Base-by-base conservation (phyloP, 2,797 vertebrate genomes). In the Pteropus rufus region DNA sequence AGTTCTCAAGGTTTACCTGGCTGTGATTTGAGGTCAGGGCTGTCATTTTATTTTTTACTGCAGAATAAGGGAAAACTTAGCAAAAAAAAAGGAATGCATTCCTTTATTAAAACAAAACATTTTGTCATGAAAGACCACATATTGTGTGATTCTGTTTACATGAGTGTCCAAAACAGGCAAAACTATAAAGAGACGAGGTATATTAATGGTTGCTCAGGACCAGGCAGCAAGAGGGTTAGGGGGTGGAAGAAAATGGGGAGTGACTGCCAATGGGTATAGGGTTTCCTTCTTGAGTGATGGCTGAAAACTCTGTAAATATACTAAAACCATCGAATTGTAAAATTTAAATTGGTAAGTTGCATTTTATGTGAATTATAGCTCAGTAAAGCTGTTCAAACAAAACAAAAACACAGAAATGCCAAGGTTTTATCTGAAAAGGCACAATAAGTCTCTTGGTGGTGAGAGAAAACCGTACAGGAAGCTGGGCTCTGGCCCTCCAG, bases 341-440 rank as follows among this genome's bases (percentile, higher is more conserved):
- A 26, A 36, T 73, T 94, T 89, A 79, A 79, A 29, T 26, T 56
- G 52, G 80, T 52, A 18, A 62, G 21, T 89, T 26, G 5, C 72
- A 69, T 88, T 93, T 76, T 76, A 44, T 54, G 29, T 72, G 39
- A 75, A 76, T 67, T 67, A 26, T 15, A 52, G 54, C 65, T 94
- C 54, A 77, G 65, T 60, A 82, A 82, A 89, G 41, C 62, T 89
- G 19, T 80, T 81, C 31, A 83, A 67, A 91, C 12, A 70, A 76
- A 90, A 82, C 21, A 76, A 73, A 94, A 83, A 72, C 29, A 31
- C 34, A 92, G 81, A 69, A 46, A 84, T 21, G 36, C 5, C 36
- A 39, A 75, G 10, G 1, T 39, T 85, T 89, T 16, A 14, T 64
- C 41, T 31, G 14, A 46, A 44, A 80, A 60, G 49, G 21, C 11